phyloP scores from a whole-genome alignment of 2,797 vertebrate species.

The Echiichthys vipera region DNA sequence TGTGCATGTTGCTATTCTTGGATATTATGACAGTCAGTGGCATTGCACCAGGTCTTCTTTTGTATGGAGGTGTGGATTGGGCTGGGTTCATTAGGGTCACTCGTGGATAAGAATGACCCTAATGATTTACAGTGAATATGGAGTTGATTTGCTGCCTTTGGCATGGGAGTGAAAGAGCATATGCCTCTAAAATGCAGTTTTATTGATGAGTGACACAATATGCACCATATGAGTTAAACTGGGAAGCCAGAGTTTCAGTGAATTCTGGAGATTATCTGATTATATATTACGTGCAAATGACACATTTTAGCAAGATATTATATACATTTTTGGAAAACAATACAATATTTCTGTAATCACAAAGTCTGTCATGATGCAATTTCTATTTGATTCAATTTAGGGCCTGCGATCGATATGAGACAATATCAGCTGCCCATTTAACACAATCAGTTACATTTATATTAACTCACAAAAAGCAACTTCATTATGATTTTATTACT shows the following conservation, averaged over 20 bases:
- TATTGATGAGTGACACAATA: constrained; percentile 37
- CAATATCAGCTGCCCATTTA: too few species aligned
- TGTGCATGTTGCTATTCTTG: constrained; percentile 75
- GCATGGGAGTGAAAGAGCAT: constrained; percentile 35
- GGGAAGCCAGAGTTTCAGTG: constrained; percentile 9
- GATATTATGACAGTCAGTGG: constrained; percentile 64
- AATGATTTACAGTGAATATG: constrained; percentile 54
- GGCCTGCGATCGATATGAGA: too few species aligned
- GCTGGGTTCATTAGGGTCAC: constrained; percentile 51
- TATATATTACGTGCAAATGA: too few species aligned
- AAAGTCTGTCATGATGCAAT: too few species aligned
- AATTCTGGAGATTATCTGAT: constrained; percentile 19
- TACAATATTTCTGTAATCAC: too few species aligned
- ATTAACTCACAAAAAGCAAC: too few species aligned
- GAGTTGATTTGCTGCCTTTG: constrained; percentile 29
- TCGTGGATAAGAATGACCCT: constrained; percentile 28
- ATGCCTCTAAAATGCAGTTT: constrained; percentile 19
- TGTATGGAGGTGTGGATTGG: constrained; percentile 29
- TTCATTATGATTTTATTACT: too few species aligned
- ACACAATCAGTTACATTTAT: too few species aligned
- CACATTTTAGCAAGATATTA: too few species aligned
- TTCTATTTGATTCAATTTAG: too few species aligned
- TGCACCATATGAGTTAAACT: constrained; percentile 1
- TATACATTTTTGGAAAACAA: too few species aligned
- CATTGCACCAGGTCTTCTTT: constrained; percentile 65